Percentiles rank a stretch among this genome's conserved stretches.
Evolutionary conservation across 1,140 invertebrate genomes (phyloP).

Genomic region (Lordiphosa clarofinis): DNA sequence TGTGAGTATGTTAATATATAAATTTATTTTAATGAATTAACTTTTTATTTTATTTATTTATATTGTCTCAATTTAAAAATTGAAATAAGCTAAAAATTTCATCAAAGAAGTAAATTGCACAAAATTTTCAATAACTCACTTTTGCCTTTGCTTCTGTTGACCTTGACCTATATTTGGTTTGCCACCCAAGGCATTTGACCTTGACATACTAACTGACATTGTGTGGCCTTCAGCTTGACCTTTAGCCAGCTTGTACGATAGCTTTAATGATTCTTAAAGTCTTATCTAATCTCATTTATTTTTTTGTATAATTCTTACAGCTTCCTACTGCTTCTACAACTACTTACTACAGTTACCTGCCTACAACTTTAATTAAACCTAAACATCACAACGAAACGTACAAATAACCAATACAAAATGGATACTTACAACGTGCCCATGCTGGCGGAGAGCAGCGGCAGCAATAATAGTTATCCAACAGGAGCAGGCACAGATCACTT

Average conservation of each 20-base stretch:
- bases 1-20: too few relatives aligned
- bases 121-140: too few relatives aligned
- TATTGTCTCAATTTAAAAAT: too few relatives aligned
- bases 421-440: constrained; percentile 69
- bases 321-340: constrained; percentile 9
- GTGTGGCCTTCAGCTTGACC: constrained; percentile 38
- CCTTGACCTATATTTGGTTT: constrained; percentile 33
- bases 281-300: background rate
- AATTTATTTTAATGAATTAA: too few relatives aligned
- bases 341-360: constrained; percentile 54
- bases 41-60: too few relatives aligned
- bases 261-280: background rate
- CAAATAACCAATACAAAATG: constrained; percentile 48
- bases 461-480: constrained; percentile 44
- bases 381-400: constrained; percentile 49
- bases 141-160: background rate
- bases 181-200: constrained; percentile 18
- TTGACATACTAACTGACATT: constrained; percentile 46
- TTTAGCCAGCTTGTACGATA: constrained; percentile 1
- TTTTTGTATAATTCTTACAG: constrained; percentile 25
- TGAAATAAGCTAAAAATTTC: too few relatives aligned
- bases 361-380: constrained; percentile 15
- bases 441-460: constrained; percentile 54
- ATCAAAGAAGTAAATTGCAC: too few relatives aligned
- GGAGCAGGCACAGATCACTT: constrained; percentile 34